These are phyloP conservation scores for Parochlus steinenii DNA, from an alignment of 2,888 invertebrate species.

Conservation along the genomic window DNA sequence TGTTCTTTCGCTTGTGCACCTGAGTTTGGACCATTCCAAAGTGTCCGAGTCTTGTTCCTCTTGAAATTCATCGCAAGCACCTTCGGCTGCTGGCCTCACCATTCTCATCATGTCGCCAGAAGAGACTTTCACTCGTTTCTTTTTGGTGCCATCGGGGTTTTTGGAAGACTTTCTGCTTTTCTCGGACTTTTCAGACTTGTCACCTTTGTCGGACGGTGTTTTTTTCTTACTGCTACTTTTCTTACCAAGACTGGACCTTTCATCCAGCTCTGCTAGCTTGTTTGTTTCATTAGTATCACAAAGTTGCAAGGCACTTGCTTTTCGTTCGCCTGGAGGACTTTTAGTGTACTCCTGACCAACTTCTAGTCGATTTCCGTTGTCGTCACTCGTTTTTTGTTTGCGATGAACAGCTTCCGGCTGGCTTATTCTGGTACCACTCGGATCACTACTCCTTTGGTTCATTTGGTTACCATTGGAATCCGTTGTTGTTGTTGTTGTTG, in stretches of 20 bases:
- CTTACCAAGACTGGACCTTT: too few relatives aligned
- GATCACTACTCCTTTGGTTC: not conserved
- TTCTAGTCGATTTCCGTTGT: too few relatives aligned
- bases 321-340: not conserved
- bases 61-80: slow-evolving; percentile 33
- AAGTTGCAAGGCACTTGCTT: not conserved
- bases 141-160: slow-evolving; percentile 5
- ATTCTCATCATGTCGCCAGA: slow-evolving; percentile 21
- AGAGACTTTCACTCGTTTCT: slow-evolving; percentile 23
- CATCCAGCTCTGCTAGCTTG: slow-evolving; percentile 15
- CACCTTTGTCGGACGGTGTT: slow-evolving; percentile 12
- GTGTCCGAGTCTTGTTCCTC: slow-evolving; percentile 59
- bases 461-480: not conserved
- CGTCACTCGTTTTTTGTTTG: too few relatives aligned
- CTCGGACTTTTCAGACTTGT: slow-evolving; percentile 9
- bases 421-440: slow-evolving; percentile 4
- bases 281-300: slow-evolving; percentile 8
- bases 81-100: slow-evolving; percentile 29
- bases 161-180: slow-evolving; percentile 10
- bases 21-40: slow-evolving; percentile 63
- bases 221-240: slow-evolving; percentile 16
- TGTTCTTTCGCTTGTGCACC: slow-evolving; percentile 78
- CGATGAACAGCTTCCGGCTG: not conserved
- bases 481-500: slow-evolving; percentile 4
- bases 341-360: too few relatives aligned